These are phyloP conservation scores for Lithodes maja DNA, from an alignment of 2,888 invertebrate genomes.

Conservation along the genomic window DNA sequence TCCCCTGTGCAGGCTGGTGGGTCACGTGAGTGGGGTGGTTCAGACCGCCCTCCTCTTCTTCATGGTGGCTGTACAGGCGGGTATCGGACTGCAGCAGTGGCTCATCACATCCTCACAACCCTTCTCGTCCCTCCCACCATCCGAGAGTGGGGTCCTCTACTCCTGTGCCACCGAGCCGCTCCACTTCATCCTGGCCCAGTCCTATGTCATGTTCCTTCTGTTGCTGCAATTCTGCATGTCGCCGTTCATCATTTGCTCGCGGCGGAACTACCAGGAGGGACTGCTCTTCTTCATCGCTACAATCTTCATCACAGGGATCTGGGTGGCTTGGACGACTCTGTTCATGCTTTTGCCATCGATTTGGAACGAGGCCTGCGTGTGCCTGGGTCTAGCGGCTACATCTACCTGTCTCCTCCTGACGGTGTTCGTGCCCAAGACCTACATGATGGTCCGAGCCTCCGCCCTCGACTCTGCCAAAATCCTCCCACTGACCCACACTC, in stretches of 20 bases:
- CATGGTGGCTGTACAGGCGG: slow-evolving; percentile 71
- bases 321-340: slow-evolving; percentile 80
- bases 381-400: slow-evolving; percentile 80
- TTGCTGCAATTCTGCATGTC: slow-evolving; percentile 78
- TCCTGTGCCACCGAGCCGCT: slow-evolving; percentile 76
- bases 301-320: slow-evolving; percentile 78
- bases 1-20: slow-evolving; percentile 77
- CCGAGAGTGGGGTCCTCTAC: slow-evolving; percentile 39
- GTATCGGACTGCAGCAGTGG: slow-evolving; percentile 57
- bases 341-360: slow-evolving; percentile 75
- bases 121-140: slow-evolving; percentile 74
- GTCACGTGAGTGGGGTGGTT: slow-evolving; percentile 83
- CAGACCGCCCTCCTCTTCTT: slow-evolving; percentile 79
- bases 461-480: slow-evolving; percentile 37
- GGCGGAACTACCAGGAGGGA: slow-evolving; percentile 83
- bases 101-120: slow-evolving; percentile 72
- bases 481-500: slow-evolving; percentile 40
- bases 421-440: slow-evolving; percentile 82
- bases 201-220: slow-evolving; percentile 81
- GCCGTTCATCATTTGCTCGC: slow-evolving; percentile 80
- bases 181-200: slow-evolving; percentile 77
- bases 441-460: slow-evolving; percentile 78
- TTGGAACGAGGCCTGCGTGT: slow-evolving; percentile 78
- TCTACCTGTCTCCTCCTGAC: slow-evolving; percentile 80
- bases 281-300: slow-evolving; percentile 76